Conservation (phyloP, 2,888 invertebrate species). For the Idaea dimidiata region DNA sequence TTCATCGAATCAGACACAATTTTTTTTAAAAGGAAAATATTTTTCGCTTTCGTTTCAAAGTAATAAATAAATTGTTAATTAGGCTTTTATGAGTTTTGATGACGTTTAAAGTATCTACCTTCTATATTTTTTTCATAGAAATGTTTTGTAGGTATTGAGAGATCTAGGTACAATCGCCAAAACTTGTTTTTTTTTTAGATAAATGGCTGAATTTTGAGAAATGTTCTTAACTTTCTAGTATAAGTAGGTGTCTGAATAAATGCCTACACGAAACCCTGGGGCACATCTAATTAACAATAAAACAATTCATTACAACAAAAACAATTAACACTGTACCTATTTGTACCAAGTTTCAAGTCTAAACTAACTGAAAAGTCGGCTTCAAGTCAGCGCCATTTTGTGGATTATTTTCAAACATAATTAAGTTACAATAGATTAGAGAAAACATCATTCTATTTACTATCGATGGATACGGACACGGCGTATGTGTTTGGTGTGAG, state of each 20-base stretch:
- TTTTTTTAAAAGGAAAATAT: background rate
- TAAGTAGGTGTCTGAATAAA: too few relatives aligned
- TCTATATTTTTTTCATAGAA: background rate
- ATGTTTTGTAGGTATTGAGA: background rate
- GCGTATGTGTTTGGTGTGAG: too few relatives aligned
- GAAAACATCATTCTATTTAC: too few relatives aligned
- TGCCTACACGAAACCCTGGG: background rate
- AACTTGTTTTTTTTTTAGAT: too few relatives aligned
- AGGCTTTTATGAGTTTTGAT: constrained; percentile 1
- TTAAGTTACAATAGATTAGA: background rate
- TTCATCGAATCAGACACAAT: background rate
- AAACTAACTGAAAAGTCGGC: background rate
- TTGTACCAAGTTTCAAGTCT: background rate
- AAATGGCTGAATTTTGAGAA: too few relatives aligned
- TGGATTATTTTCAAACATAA: background rate
- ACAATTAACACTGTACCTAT: background rate
- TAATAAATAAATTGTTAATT: constrained; percentile 1
- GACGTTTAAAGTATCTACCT: background rate
- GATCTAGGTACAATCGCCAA: background rate
- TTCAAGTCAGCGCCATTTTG: background rate
- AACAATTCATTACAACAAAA: background rate
- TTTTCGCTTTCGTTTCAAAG: background rate
- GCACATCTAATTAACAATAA: background rate
- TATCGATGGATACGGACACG: too few relatives aligned
- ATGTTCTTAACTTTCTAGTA: too few relatives aligned